phyloP scores from a whole-genome alignment of 2,113 vertebrate genomes.

The Chaetops frenatus region DNA sequence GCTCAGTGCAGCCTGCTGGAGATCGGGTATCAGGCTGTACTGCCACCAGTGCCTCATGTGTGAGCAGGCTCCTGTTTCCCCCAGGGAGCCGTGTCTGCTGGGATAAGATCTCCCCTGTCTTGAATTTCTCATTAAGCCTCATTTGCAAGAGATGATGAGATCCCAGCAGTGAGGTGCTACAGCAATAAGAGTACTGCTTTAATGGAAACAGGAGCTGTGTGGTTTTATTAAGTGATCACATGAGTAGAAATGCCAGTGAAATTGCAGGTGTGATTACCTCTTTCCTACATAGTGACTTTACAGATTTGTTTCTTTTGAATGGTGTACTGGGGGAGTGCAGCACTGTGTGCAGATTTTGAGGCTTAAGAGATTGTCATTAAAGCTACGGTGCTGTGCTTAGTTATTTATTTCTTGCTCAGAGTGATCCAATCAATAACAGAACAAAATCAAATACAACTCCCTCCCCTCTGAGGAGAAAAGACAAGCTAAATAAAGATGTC shows the following conservation, averaged over 20 bases:
- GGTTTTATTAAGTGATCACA: conserved; percentile 43
- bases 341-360: conserved; percentile 41
- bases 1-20: accelerated
- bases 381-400: conserved; percentile 52
- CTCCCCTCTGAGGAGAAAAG: conserved; percentile 48
- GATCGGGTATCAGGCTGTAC: accelerated
- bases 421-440: conserved; percentile 68
- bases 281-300: conserved; percentile 35
- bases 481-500: conserved; percentile 71
- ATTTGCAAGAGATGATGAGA: neutral
- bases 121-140: neutral
- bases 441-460: conserved; percentile 64
- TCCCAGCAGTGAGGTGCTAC: neutral
- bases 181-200: neutral
- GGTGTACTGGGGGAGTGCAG: neutral
- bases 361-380: conserved; percentile 66
- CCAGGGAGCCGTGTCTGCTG: neutral
- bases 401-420: conserved; percentile 71
- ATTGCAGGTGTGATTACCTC: conserved; percentile 18
- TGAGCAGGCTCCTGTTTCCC: neutral
- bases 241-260: conserved; percentile 22
- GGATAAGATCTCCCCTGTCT: neutral
- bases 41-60: neutral
- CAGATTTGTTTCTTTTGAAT: conserved; percentile 61
- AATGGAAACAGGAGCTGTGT: neutral